phyloP scores from a whole-genome alignment of 2,797 vertebrate species.

The Scomberomorus guttatus region DNA sequence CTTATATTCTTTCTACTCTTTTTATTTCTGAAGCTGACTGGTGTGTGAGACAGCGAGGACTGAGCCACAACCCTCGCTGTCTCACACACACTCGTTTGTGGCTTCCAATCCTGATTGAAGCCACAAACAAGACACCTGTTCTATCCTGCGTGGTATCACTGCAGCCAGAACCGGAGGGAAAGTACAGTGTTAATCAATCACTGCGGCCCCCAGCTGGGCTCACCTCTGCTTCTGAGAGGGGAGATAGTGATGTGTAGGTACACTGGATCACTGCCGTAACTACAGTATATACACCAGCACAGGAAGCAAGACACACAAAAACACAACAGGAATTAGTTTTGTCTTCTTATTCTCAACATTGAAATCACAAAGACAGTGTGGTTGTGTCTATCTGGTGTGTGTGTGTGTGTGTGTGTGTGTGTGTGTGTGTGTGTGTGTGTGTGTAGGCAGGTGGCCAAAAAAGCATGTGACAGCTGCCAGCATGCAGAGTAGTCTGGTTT shows the following conservation, averaged over 20 bases:
- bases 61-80: too few relatives aligned
- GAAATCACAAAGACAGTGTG: neutral
- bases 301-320: neutral
- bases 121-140: constrained; percentile 37
- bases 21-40: too few relatives aligned
- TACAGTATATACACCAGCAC: neutral
- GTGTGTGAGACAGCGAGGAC: too few relatives aligned
- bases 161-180: neutral
- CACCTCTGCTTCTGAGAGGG: constrained; percentile 7
- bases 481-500: neutral
- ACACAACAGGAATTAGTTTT: neutral
- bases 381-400: neutral
- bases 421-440: constrained; percentile 29
- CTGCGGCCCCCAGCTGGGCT: constrained; percentile 15
- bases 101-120: too few relatives aligned
- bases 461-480: constrained; percentile 17
- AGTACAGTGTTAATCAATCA: constrained; percentile 28
- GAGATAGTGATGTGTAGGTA: too few relatives aligned
- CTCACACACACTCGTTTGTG: too few relatives aligned
- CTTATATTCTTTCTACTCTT: neutral
- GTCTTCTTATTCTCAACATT: neutral
- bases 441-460: constrained; percentile 15
- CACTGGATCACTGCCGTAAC: neutral
- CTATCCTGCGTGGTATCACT: neutral
- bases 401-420: neutral